Evolutionary conservation across 2,797 vertebrate species (phyloP), one percentile per base, ranked within the genome.

Genomic region (Yasuhikotakia modesta): DNA sequence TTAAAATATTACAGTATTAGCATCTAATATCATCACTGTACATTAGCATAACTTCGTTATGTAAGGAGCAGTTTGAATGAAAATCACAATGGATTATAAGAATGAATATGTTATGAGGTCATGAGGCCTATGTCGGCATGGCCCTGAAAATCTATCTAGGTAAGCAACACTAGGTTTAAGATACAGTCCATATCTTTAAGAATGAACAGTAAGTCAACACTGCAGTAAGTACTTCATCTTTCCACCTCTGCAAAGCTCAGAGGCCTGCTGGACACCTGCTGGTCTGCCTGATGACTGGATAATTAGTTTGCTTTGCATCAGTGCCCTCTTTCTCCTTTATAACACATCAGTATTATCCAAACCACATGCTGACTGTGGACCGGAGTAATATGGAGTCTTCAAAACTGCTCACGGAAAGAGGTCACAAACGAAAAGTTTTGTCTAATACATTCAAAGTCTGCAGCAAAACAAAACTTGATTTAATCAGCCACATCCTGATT

Each of bases 221-320:
- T 76, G 65, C 43, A 61, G 13, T 68, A 19, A 48, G n/a, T n/a
- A 39, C 21, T 5, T 53, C 73, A 76, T 64, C 57, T 68, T 21
- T 17, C 39, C 53, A 57, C 13, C n/a, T 70, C 30, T 71, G 60
- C 66, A 48, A 66, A 48, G 24, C 73, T 57, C 66, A 48, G 39
- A 65, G 70, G 50, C 7, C 65, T 70, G 76, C n/a, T n/a, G n/a
- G 46, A 57, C 65, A 74, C 65, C 80, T 39, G 50, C 65, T 22
- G 75, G 70, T 21, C 60, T n/a, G 53, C 2, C 57, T 64, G 76
- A 73, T 46, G 65, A 74, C 39, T 74, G 39, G 74, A 74, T 74
- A 65, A 82, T 78, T 79, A 67, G 27, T 55, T 68, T 60, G 69
- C 61, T 68, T 75, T 78, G 65, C 66, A 46, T 73, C 80, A 50